A percentile compares a stretch with the other conserved stretches of the same genome.
Evolutionary conservation across 2,113 vertebrate genomes (phyloP).

Genomic region (Protobothrops flavoviridis): DNA sequence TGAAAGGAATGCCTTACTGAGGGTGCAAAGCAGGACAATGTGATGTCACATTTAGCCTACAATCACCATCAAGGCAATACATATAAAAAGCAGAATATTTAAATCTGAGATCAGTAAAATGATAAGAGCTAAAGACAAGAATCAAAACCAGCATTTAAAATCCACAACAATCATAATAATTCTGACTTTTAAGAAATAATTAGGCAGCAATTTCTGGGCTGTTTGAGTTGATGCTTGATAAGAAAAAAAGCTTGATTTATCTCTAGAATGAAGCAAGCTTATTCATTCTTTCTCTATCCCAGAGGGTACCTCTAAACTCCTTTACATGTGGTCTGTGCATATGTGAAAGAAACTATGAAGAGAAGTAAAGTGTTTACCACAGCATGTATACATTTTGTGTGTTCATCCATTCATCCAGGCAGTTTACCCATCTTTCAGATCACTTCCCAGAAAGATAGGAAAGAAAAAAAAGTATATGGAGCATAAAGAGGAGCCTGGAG

Average conservation of each 20-base stretch:
- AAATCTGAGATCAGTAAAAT: neutral
- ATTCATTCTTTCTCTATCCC: neutral
- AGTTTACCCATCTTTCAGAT: neutral
- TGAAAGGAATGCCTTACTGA: slow-evolving; percentile 22
- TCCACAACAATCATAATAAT: neutral
- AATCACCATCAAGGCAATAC: neutral
- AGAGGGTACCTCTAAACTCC: neutral
- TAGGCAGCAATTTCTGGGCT: neutral
- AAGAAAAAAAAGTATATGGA: neutral
- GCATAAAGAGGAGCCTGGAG: neutral
- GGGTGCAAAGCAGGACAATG: neutral
- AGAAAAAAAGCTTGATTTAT: neutral
- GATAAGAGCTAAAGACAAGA: neutral
- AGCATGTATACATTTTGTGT: neutral
- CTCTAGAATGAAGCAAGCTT: neutral
- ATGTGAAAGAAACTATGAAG: neutral
- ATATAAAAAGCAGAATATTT: neutral
- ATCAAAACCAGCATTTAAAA: neutral
- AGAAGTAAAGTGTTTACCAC: neutral
- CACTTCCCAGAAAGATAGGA: neutral
- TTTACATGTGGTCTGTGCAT: neutral
- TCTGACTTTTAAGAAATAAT: neutral
- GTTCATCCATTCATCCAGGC: neutral
- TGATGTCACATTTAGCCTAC: neutral
- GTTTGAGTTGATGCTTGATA: neutral